phyloP scores from a whole-genome alignment of 2,113 vertebrate species.

The Plectropomus leopardus region DNA sequence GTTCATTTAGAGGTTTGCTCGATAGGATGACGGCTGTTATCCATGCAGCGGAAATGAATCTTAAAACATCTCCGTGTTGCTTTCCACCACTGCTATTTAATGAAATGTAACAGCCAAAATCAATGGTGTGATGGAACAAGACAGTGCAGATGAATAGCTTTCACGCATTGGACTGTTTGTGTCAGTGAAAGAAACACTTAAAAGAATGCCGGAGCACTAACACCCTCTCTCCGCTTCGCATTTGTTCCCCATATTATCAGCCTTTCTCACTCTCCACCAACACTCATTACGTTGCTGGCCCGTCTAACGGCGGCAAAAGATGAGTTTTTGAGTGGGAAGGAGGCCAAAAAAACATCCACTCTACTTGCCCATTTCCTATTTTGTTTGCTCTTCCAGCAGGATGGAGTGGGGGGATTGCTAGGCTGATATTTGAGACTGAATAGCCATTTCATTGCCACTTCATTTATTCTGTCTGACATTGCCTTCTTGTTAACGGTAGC shows the following conservation, averaged over 20 bases:
- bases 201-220: conserved; percentile 6
- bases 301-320: conserved; percentile 17
- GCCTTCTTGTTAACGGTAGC: not conserved
- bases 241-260: conserved; percentile 38
- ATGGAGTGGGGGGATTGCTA: conserved; percentile 1
- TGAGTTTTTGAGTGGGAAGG: conserved; percentile 21
- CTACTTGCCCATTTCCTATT: conserved; percentile 27
- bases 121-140: conserved; percentile 41
- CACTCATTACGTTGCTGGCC: conserved; percentile 21
- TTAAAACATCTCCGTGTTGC: conserved; percentile 20
- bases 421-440: conserved; percentile 5
- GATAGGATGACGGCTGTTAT: conserved; percentile 2
- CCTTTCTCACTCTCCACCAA: conserved; percentile 31
- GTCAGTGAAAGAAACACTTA: conserved; percentile 38
- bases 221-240: conserved; percentile 24
- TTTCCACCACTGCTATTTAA: conserved; percentile 29
- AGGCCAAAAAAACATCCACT: conserved; percentile 30
- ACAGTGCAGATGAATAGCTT: conserved; percentile 35
- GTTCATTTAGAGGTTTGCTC: conserved; percentile 25
- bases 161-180: conserved; percentile 32
- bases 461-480: conserved; percentile 13
- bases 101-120: conserved; percentile 48
- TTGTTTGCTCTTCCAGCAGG: conserved; percentile 32
- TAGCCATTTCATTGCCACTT: conserved; percentile 10
- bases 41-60: conserved; percentile 15